A percentile compares a stretch with the other conserved stretches of the same genome.
These are phyloP conservation scores for Nymphalis urticae DNA, from an alignment of 2,888 invertebrate genomes.

Conservation along the genomic window DNA sequence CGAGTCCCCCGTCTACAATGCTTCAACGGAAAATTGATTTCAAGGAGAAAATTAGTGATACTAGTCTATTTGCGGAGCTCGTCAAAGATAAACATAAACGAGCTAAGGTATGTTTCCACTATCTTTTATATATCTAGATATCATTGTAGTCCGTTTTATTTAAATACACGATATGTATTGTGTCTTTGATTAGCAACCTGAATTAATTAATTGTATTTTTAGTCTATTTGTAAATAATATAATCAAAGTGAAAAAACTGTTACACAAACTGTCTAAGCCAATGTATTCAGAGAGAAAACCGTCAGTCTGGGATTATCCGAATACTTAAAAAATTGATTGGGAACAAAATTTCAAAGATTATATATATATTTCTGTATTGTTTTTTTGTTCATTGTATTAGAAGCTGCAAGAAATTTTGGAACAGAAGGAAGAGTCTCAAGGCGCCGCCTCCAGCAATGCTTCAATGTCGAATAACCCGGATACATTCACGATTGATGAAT, in stretches of 20 bases:
- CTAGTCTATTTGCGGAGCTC: conserved; percentile 93
- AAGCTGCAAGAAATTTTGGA: conserved; percentile 86
- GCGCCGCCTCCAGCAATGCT: conserved; percentile 58
- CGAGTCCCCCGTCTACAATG: conserved; percentile 64
- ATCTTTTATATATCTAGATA: too few species aligned
- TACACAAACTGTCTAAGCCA: too few species aligned
- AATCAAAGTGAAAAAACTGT: too few species aligned
- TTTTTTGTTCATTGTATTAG: conserved; percentile 47
- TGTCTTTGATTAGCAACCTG: too few species aligned
- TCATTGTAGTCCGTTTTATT: too few species aligned
- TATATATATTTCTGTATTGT: conserved; percentile 6
- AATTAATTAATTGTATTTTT: too few species aligned
- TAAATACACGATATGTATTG: too few species aligned
- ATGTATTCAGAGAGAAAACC: too few species aligned
- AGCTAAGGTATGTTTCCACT: conserved; percentile 81
- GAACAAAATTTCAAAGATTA: background rate
- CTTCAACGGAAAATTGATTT: conserved; percentile 82
- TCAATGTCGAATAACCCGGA: conserved; percentile 60
- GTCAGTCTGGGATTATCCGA: too few species aligned
- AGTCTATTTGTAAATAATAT: too few species aligned
- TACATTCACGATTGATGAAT: conserved; percentile 63
- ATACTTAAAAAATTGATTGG: too few species aligned
- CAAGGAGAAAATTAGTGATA: conserved; percentile 92
- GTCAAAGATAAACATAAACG: conserved; percentile 92
- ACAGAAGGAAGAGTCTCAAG: conserved; percentile 82